Evolutionary conservation across 92 coral and sea anemone genomes (phyloP).

Genomic region (Siderastrea radians): DNA sequence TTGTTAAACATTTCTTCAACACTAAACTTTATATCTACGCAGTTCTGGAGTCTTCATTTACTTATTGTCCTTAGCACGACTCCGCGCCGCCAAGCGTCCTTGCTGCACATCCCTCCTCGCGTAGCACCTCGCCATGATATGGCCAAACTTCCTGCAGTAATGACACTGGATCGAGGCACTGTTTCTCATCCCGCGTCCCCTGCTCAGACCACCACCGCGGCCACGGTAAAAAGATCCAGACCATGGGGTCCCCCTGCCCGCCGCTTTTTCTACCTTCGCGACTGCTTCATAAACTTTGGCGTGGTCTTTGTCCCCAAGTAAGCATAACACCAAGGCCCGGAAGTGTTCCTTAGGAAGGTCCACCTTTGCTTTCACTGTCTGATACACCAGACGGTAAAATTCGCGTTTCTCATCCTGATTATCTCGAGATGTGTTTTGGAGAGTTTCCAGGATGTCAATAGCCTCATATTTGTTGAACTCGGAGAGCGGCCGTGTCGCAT

Average conservation of each 20-base stretch:
- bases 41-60: no score
- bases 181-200: not conserved
- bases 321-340: conserved; percentile 34
- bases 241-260: not conserved
- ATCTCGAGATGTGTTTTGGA: conserved; percentile 53
- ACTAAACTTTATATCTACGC: no score
- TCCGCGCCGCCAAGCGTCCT: no score
- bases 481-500: conserved; percentile 45
- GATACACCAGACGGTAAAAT: conserved; percentile 49
- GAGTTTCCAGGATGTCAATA: conserved; percentile 44
- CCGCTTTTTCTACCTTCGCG: conserved; percentile 43
- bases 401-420: conserved; percentile 42
- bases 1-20: no score
- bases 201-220: not conserved
- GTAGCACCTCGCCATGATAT: no score
- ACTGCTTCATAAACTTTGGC: conserved; percentile 25
- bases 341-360: conserved; percentile 56
- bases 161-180: not conserved
- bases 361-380: conserved; percentile 37
- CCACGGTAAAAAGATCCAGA: not conserved
- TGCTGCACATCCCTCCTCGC: no score
- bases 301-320: conserved; percentile 38
- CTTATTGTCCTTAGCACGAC: no score
- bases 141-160: no score
- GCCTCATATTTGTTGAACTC: conserved; percentile 66